Evolutionary conservation across 2,888 invertebrate species (phyloP).

Genomic region (Drosophila pseudotalamancana): DNA sequence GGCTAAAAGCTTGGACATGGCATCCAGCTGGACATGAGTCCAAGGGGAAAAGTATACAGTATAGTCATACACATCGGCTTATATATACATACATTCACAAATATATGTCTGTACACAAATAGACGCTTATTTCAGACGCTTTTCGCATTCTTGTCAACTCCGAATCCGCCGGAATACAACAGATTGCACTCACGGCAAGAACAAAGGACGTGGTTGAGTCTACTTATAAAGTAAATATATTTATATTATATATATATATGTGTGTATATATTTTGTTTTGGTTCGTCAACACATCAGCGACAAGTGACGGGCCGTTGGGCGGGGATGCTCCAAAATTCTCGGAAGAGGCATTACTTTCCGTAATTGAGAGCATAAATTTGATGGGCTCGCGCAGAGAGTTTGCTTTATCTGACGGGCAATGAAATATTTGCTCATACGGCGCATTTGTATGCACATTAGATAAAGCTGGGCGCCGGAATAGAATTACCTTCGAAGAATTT

Average conservation of each 20-base stretch:
- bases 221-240: constrained; percentile 17
- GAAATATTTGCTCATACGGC: constrained; percentile 38
- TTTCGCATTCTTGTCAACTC: constrained; percentile 14
- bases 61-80: neutral
- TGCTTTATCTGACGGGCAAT: constrained; percentile 47
- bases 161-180: constrained; percentile 14
- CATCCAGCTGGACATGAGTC: constrained; percentile 7
- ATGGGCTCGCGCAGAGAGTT: constrained; percentile 43
- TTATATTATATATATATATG: constrained; percentile 1
- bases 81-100: neutral
- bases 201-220: constrained; percentile 6
- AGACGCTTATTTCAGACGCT: constrained; percentile 18
- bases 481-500: constrained; percentile 13
- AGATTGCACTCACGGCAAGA: constrained; percentile 18
- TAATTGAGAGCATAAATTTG: constrained; percentile 68
- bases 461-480: constrained; percentile 4
- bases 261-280: neutral
- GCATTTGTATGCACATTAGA: constrained; percentile 44
- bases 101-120: neutral
- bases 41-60: neutral
- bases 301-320: constrained; percentile 31
- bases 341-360: constrained; percentile 55
- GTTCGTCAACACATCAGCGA: constrained; percentile 36
- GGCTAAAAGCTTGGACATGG: constrained; percentile 18
- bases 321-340: constrained; percentile 23